phyloP scores from a whole-genome alignment of 2,797 vertebrate species.

The Sandelia bainsii region DNA sequence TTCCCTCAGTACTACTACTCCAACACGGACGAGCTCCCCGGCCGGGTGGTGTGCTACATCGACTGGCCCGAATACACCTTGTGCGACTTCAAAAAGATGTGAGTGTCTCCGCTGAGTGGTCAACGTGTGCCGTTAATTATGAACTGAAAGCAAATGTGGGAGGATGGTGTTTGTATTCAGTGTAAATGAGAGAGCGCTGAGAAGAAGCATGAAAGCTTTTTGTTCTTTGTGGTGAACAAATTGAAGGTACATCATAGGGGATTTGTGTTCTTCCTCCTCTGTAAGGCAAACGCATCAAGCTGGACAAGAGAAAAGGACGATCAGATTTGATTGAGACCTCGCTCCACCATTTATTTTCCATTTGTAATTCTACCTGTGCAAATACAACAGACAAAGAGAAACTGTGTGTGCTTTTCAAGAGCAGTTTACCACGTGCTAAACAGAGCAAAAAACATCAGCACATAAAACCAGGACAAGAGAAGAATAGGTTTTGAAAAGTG shows the following conservation, averaged over 20 bases:
- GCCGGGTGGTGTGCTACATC: constrained; percentile 91
- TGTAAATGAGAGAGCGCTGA: constrained; percentile 16
- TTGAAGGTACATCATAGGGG: constrained; percentile 34
- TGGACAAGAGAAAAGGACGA: constrained; percentile 7
- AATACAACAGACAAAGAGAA: not conserved
- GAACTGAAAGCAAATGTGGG: constrained; percentile 26
- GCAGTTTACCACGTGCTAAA: not conserved
- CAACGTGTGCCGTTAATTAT: constrained; percentile 35
- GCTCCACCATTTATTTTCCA: constrained; percentile 1
- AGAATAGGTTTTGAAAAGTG: not conserved
- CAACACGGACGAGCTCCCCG: constrained; percentile 79
- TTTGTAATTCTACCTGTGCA: constrained; percentile 10
- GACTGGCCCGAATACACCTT: constrained; percentile 89
- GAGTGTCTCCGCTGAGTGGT: constrained; percentile 72
- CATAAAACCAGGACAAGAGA: not conserved
- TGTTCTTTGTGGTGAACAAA: constrained; percentile 41
- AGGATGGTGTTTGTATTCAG: constrained; percentile 35
- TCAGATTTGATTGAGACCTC: constrained; percentile 28
- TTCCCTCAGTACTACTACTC: constrained; percentile 96
- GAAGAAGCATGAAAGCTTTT: constrained; percentile 19
- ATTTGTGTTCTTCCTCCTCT: constrained; percentile 7
- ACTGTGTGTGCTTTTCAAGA: not conserved
- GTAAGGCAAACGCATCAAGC: not conserved
- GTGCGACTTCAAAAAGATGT: constrained; percentile 89
- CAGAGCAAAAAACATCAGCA: not conserved